Conservation (phyloP, 2,888 invertebrate genomes). For the Acrobasis suavella region DNA sequence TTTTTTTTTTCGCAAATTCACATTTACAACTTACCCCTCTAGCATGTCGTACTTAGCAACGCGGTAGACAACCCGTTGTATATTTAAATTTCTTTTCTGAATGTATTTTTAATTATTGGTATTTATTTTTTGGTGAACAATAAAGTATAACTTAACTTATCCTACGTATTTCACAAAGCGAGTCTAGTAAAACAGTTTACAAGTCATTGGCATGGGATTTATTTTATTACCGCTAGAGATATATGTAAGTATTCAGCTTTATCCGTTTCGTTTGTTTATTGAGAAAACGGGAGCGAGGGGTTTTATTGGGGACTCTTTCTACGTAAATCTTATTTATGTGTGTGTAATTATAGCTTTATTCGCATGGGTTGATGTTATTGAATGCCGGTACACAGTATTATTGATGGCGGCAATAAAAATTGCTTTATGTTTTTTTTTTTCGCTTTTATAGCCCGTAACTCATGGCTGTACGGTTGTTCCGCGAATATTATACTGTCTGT, state of each 20-base stretch:
- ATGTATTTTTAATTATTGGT: too few species aligned
- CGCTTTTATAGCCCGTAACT: slow-evolving; percentile 58
- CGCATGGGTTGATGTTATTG: slow-evolving; percentile 75
- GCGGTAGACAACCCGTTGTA: too few species aligned
- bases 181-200: slow-evolving; percentile 1
- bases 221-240: slow-evolving; percentile 76
- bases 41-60: too few species aligned
- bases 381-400: slow-evolving; percentile 77
- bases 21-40: too few species aligned
- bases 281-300: slow-evolving; percentile 55
- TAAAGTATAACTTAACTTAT: too few species aligned
- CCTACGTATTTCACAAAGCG: background rate
- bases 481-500: slow-evolving; percentile 27
- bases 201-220: slow-evolving; percentile 55
- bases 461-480: slow-evolving; percentile 33
- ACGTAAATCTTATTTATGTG: slow-evolving; percentile 76
- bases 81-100: too few species aligned
- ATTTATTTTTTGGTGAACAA: too few species aligned
- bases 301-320: slow-evolving; percentile 67
- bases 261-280: slow-evolving; percentile 75
- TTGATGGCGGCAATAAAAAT: slow-evolving; percentile 74
- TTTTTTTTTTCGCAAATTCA: too few species aligned
- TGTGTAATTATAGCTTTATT: slow-evolving; percentile 77
- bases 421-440: slow-evolving; percentile 69
- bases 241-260: slow-evolving; percentile 74